Evolutionary conservation across 2,888 invertebrate species (phyloP).

Genomic region (Ophion costatus): DNA sequence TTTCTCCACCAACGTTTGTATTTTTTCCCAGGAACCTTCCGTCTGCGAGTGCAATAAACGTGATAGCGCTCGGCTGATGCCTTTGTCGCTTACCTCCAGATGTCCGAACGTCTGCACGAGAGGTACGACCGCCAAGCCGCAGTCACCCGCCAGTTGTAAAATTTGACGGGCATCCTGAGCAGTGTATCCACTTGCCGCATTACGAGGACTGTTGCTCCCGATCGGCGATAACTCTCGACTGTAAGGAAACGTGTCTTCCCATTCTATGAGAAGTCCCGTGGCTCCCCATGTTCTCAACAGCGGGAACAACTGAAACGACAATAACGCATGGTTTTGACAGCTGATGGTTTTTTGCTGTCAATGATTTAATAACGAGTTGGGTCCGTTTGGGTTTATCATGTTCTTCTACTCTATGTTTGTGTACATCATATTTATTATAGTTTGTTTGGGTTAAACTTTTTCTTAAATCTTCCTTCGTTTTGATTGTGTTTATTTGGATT

Average conservation of each 20-base stretch:
- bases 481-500: background rate
- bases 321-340: background rate
- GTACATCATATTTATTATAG: too few relatives aligned
- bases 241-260: constrained; percentile 96
- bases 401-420: too few relatives aligned
- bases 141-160: constrained; percentile 87
- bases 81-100: constrained; percentile 86
- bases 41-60: background rate
- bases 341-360: background rate
- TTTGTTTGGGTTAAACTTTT: background rate
- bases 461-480: background rate
- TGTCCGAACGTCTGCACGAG: constrained; percentile 95
- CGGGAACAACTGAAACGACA: constrained; percentile 85
- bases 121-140: constrained; percentile 89
- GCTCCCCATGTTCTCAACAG: constrained; percentile 89
- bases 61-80: background rate
- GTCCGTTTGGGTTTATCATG: background rate
- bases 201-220: constrained; percentile 84
- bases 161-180: constrained; percentile 88
- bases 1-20: background rate
- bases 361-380: background rate
- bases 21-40: background rate
- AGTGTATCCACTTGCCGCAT: constrained; percentile 86
- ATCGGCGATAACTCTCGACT: constrained; percentile 86
- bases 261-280: constrained; percentile 92